Percentiles rank a stretch among this genome's conserved stretches.
phyloP scores from a whole-genome alignment of 2,113 vertebrate genomes.

The Xiphophorus couchianus region DNA sequence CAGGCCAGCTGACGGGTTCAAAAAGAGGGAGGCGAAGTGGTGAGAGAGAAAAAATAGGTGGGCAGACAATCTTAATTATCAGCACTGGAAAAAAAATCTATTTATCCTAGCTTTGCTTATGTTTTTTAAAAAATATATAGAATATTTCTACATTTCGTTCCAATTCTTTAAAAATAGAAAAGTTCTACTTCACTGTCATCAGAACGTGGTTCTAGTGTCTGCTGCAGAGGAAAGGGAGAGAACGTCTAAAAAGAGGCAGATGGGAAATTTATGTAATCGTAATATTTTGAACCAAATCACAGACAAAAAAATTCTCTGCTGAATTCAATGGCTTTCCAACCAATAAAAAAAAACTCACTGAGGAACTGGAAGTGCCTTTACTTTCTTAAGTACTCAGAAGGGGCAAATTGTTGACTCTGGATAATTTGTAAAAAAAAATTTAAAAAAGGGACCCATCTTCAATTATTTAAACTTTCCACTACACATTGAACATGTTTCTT shows the following conservation, averaged over 20 bases:
- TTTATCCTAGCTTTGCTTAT: background rate
- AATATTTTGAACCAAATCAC: background rate
- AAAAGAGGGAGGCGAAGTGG: conserved; percentile 17
- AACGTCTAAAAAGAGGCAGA: background rate
- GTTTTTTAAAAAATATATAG: background rate
- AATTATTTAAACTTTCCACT: conserved; percentile 78
- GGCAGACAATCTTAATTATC: conserved; percentile 35
- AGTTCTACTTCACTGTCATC: conserved; percentile 36
- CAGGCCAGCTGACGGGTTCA: conserved; percentile 41
- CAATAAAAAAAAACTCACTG: background rate
- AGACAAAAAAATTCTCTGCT: background rate
- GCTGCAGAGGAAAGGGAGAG: background rate
- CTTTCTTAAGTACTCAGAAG: conserved; percentile 1
- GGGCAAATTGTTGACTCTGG: conserved; percentile 14
- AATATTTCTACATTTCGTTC: background rate
- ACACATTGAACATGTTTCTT: conserved; percentile 82
- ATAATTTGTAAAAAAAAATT: conserved; percentile 64
- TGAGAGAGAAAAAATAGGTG: background rate
- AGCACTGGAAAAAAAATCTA: conserved; percentile 32
- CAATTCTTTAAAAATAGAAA: background rate
- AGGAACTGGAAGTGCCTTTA: background rate
- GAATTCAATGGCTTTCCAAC: background rate
- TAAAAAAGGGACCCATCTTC: conserved; percentile 30
- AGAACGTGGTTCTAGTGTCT: conserved; percentile 5
- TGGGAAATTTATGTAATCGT: background rate